Base-by-base conservation (phyloP, 2,888 invertebrate species). In the Folsomia manolachei region DNA sequence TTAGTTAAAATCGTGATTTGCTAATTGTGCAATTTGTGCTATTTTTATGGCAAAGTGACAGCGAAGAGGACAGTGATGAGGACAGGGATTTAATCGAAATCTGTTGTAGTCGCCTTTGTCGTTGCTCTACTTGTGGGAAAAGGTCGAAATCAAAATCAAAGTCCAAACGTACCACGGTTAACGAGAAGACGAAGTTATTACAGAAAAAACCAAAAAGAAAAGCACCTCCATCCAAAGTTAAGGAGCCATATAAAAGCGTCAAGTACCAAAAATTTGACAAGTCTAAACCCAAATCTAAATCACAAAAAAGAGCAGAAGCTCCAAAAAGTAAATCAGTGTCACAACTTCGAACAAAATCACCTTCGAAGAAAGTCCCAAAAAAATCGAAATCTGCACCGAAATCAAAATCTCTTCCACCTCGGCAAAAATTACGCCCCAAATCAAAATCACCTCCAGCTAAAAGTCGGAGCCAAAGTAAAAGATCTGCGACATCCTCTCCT, bases 41-140 rank as follows among this genome's bases (percentile, higher is more conserved):
- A 51, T 51, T 51, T 51, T 51, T 51, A 62, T 24, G 14, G n/a
- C 52, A 4, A 14, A 67, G 71, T 56, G 63, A 52, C 14, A 71
- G 63, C n/a, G 70, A 70, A 9, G 70, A 70, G 11, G 68, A 71
- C 11, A 2, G 62, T 18, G 71, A 73, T 9, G 24, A 7, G 2
- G 62, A 62, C 21, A 27, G 26, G n/a, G 70, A 66, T 26, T 64
- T 64, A 9, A 24, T 64, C 11, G 19, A 27, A 7, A 27, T 19
- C n/a, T 26, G 64, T 19, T 64, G 27, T 19, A 56, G 21, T 19
- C 18, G 56, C 7, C 7, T 56, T 7, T 56, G 56, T 56, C 7
- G 56, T 56, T 56, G 56, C 56, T 19, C 21, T 7, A 14, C 19
- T 56, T 56, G 56, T 21, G 21, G 4, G 56, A 56, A 56, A 56